Conservation (phyloP, 2,797 vertebrate species). For the Phaenicophaeus curvirostris region DNA sequence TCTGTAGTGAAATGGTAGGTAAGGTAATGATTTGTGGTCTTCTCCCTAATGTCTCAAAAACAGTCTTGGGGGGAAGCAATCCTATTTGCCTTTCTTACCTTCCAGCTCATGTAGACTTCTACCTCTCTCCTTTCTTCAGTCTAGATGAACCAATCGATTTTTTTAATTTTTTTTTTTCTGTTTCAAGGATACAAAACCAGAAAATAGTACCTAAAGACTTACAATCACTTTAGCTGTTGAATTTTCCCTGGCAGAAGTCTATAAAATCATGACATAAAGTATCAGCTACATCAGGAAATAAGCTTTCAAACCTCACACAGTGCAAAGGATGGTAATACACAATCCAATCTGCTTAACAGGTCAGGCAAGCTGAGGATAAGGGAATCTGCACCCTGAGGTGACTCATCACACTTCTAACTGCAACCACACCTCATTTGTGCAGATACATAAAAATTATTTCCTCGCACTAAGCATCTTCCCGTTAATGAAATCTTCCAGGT, state of each 20-base stretch:
- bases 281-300: background rate
- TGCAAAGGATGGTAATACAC: background rate
- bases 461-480: background rate
- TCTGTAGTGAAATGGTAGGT: background rate
- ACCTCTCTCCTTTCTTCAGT: background rate
- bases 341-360: background rate
- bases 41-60: background rate
- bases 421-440: background rate
- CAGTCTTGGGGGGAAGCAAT: background rate
- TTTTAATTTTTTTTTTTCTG: background rate
- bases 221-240: background rate
- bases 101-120: background rate
- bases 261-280: background rate
- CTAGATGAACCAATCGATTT: background rate
- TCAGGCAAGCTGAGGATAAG: background rate
- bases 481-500: background rate
- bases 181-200: background rate
- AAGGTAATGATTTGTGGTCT: background rate
- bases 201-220: background rate
- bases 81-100: background rate
- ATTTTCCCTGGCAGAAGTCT: background rate
- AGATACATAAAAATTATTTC: slow-evolving; percentile 2
- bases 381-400: background rate
- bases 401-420: background rate
- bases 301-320: background rate